phyloP scores from a whole-genome alignment of 2,888 invertebrate genomes.

The Andrena haemorrhoa region DNA sequence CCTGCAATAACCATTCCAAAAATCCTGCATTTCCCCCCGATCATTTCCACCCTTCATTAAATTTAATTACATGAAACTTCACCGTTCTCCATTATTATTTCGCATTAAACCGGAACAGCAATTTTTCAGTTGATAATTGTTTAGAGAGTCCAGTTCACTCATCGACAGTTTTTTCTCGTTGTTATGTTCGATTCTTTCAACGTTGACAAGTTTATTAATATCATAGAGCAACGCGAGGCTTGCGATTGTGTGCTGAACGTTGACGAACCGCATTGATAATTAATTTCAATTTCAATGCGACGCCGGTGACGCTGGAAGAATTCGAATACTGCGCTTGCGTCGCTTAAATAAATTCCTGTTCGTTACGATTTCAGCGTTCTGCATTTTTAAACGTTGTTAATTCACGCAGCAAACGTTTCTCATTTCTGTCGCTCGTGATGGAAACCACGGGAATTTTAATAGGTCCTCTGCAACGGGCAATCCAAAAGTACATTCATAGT shows the following conservation, averaged over 20 bases:
- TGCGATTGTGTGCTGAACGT: conserved; percentile 10
- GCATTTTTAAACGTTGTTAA: conserved; percentile 17
- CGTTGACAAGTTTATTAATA: conserved; percentile 20
- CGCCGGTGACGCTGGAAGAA: background rate
- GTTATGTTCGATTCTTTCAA: background rate
- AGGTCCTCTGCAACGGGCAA: background rate
- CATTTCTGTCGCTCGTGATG: background rate
- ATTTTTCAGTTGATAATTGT: too few species aligned
- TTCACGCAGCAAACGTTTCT: background rate
- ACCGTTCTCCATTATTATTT: too few species aligned
- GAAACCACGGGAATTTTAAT: conserved; percentile 16
- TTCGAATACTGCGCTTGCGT: background rate
- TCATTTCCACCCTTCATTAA: too few species aligned
- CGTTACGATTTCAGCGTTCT: background rate
- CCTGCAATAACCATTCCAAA: too few species aligned
- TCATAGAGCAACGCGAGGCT: background rate
- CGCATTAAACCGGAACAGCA: too few species aligned
- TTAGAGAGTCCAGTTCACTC: background rate
- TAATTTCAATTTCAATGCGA: conserved; percentile 26
- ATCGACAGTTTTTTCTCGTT: background rate
- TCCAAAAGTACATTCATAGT: too few species aligned
- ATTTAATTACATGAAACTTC: too few species aligned
- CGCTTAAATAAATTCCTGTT: background rate
- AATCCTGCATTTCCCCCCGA: too few species aligned
- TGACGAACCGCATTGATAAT: conserved; percentile 24